Percentiles rank a stretch among this genome's conserved stretches.
phyloP scores from a whole-genome alignment of 2,888 invertebrate genomes.

The Cotesia congregata region DNA sequence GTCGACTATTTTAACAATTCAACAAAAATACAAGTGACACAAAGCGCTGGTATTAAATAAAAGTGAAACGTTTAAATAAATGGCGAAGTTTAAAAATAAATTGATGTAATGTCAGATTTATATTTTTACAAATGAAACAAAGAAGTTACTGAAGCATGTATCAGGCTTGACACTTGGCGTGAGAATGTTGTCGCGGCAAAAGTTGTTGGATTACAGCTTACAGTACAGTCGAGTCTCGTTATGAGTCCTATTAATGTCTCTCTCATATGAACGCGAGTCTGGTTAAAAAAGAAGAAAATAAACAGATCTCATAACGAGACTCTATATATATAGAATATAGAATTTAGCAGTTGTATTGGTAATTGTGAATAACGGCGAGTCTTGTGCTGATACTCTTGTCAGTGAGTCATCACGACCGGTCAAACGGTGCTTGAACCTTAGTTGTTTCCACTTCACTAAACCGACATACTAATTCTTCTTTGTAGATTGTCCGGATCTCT shows the following conservation, averaged over 20 bases:
- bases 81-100: neutral
- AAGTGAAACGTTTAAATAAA: neutral
- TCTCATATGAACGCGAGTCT: no score
- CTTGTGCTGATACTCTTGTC: constrained; percentile 25
- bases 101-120: neutral
- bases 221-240: no score
- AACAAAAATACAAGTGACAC: neutral
- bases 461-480: neutral
- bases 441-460: constrained; percentile 31
- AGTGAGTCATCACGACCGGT: constrained; percentile 52
- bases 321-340: neutral
- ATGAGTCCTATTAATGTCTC: no score
- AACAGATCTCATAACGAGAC: neutral
- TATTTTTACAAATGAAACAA: neutral
- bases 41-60: neutral
- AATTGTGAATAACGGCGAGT: constrained; percentile 44
- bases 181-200: constrained; percentile 35
- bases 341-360: neutral
- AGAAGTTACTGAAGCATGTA: neutral
- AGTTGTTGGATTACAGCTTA: constrained; percentile 8
- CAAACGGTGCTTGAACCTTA: constrained; percentile 62
- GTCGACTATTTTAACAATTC: no score
- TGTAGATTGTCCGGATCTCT: neutral
- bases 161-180: constrained; percentile 23
- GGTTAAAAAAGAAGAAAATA: no score